Evolutionary conservation across 2,888 invertebrate genomes (phyloP), one percentile per base, ranked within the genome.

Genomic region (Caenorhabditis sp.): DNA sequence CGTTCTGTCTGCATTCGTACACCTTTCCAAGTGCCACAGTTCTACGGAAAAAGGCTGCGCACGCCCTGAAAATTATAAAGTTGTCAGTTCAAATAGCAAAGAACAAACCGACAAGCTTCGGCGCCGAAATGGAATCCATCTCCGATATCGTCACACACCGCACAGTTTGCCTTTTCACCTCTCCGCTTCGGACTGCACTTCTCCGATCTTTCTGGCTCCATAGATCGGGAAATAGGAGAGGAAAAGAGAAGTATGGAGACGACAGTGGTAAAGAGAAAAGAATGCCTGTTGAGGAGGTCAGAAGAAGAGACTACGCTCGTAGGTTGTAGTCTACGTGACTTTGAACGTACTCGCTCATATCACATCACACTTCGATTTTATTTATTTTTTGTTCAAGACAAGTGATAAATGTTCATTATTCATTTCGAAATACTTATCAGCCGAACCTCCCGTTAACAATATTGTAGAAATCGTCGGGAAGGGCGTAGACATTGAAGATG

Each of bases 31-130:
- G 71, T 1, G 83, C 85, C 0, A 86, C 80, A 0, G 84, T 82
- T 26, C 86, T 62, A 2, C 86, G 77, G 53, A 86, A 86, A 45
- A 86, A 86, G 3, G 86, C 86, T 8, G 86, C 86, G 65, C 86
- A 86, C 2, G 84, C 84, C 22, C 83, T 78, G 55, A 30, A 62
- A 52, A 43, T 39, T 11, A 5, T 26, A n/a, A 30, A 27, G 9
- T 30, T 17, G 3, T 45, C 5, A 30, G 30, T 9, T 5, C 30
- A 30, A 9, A 30, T 9, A 5, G 30, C 6, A 30, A 9, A 30
- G 6, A 22, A 39, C 30, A 30, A 15, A 77, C 77, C 78, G 11
- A 22, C 79, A 79, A 15, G 79, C 76, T 11, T 79, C 79, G 0
- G 76, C 79, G 13, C 79, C 79, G 53, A 79, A 79, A 43, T 79